A percentile compares a stretch with the other conserved stretches of the same genome.
phyloP scores from a whole-genome alignment of 2,113 vertebrate genomes.

The Heliornis fulica region DNA sequence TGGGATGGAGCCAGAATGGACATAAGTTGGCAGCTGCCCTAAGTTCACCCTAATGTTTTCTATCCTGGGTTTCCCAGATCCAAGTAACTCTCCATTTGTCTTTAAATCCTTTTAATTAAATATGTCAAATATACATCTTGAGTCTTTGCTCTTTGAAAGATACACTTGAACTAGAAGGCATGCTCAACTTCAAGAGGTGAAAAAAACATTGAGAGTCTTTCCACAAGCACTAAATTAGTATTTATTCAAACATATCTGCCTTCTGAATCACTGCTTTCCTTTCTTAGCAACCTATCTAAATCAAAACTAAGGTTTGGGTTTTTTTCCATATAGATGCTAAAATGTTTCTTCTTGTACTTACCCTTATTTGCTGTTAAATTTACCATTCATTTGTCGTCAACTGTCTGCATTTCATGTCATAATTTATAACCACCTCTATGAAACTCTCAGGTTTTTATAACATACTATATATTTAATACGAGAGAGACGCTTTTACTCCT shows the following conservation, averaged over 20 bases:
- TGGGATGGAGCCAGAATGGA: neutral
- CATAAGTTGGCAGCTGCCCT: neutral
- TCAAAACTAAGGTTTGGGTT: neutral
- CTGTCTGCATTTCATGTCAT: neutral
- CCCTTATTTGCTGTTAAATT: neutral
- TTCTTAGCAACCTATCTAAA: neutral
- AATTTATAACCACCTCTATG: neutral
- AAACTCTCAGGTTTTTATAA: slow-evolving; percentile 16
- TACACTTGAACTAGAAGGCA: neutral
- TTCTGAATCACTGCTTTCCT: neutral
- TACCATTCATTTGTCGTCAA: neutral
- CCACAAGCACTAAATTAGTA: neutral
- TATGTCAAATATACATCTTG: fast-evolving
- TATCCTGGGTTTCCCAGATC: neutral
- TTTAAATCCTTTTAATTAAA: neutral
- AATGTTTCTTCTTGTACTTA: neutral
- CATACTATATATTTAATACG: slow-evolving; percentile 14
- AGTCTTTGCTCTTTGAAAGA: neutral
- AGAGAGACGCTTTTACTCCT: neutral
- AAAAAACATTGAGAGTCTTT: neutral
- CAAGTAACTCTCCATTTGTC: neutral
- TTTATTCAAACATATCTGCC: neutral
- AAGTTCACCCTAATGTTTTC: neutral
- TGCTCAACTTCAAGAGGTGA: neutral
- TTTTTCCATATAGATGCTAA: neutral